Base-by-base conservation (phyloP, 2,113 vertebrate genomes). In the Gorsachius goisagi region DNA sequence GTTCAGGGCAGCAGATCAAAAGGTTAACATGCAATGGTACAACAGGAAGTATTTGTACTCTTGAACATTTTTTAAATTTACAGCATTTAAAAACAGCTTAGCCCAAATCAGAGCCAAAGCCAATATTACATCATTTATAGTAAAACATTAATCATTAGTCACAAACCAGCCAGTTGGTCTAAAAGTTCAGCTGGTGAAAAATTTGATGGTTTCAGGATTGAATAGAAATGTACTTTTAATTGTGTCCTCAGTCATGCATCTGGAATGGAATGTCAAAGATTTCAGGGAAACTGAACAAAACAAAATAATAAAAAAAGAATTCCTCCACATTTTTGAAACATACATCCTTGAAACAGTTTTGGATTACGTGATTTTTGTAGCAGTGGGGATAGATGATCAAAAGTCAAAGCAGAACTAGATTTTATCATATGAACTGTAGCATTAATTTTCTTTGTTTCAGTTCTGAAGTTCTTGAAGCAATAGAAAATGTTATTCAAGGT, bases 401-500 rank as follows among this genome's bases (percentile, higher is more conserved):
- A 84, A 49, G 23, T 45, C 55, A 33, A 49, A 88, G 15, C 44
- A 72, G 63, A 83, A 88, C 44, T 95, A 64, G 88, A 78, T 85
- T 69, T 82, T 93, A n/a, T 88, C 49, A 13, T 1, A 33, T 52
- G 39, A 44, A 76, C 53, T 35, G 5, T 69, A 20, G 39, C 4
- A 37, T 50, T 67, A 44, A 39, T 86, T 90, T 95, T 97, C 59
- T 41, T 92, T 95, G 27, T 98, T 98, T 95, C 97, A 99, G 99
- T 92, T 96, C 97, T 93, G 98, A 99, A 58, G 98, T 99, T 97
- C 97, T 99, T 83, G 95, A 88, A 41, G 97, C 97, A 45, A 99
- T 99, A 95, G 99, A 99, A 98, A 98, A 98, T 35, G 90, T 99
- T 74, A 98, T 99, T 90, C 93, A 98, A 47, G 98, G 97, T 66